Evolutionary conservation across 2,113 vertebrate genomes (phyloP), one percentile per base, ranked within the genome.

Genomic region (Sander vitreus): DNA sequence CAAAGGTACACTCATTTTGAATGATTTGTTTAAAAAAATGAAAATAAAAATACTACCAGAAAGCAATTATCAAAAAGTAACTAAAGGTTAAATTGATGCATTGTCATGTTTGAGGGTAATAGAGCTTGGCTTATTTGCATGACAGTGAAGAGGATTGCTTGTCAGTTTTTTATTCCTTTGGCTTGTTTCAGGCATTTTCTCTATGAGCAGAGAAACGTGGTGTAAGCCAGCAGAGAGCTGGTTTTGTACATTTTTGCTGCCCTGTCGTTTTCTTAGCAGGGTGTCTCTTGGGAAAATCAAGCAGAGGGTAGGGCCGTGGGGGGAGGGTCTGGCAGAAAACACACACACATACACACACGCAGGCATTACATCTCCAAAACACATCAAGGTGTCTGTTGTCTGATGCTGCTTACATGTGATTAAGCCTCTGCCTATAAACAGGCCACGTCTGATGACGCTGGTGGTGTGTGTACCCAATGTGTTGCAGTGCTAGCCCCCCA

Each of bases 201-300:
- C 73, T 58, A 13, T 30, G 36, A 90, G 91, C 82, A 85, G 75
- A 75, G 67, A 84, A 85, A 88, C 90, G 80, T 85, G 74, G 72
- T 81, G 62, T 75, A 64, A 88, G 78, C 80, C 59, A 59, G 86
- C 73, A 75, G 89, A 85, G 85, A 89, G 91, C 88, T 87, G 88
- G 76, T 95, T 94, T 94, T 93, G 90, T 93, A 93, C 87, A 89
- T 93, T 94, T 93, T 87, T 91, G 91, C 93, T 92, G 92, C 93
- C 92, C 93, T 92, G 88, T 94, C 43, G 82, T 93, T 94, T 94
- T 91, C 94, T 89, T 93, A 91, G 93, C 89, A 73, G 94, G 94
- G 83, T 45, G 83, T 91, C 93, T 93, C 92, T 90, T 90, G 94
- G 95, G 94, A 91, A 94, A 95, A 92, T 93, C 85, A 88, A 88